A percentile compares a stretch with the other conserved stretches of the same genome.
These are phyloP conservation scores for Nezara viridula DNA, from an alignment of 2,888 invertebrate genomes.

Conservation along the genomic window DNA sequence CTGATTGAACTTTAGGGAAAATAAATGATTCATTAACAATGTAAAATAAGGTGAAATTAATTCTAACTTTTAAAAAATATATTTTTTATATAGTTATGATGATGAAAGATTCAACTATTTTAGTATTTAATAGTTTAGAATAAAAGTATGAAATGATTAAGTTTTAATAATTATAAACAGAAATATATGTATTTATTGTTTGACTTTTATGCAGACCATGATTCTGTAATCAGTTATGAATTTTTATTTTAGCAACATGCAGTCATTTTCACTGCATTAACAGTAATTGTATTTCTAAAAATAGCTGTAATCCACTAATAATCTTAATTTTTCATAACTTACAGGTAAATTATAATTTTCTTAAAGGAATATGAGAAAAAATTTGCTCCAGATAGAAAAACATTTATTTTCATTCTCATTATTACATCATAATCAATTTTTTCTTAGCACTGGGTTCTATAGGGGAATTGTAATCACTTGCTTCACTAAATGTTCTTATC, in stretches of 20 bases:
- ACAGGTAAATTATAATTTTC: not conserved
- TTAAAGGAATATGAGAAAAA: constrained; percentile 10
- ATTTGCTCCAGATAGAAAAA: not conserved
- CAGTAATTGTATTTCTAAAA: not conserved
- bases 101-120: too few relatives aligned
- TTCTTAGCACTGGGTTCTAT: not conserved
- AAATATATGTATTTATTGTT: too few relatives aligned
- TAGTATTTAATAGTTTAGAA: not conserved
- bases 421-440: not conserved
- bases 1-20: too few relatives aligned
- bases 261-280: not conserved
- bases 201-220: not conserved
- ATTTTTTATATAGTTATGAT: too few relatives aligned
- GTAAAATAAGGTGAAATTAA: too few relatives aligned
- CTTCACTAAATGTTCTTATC: not conserved
- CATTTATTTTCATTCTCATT: constrained; percentile 5
- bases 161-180: too few relatives aligned
- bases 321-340: not conserved
- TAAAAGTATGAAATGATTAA: not conserved
- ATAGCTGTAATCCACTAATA: too few relatives aligned
- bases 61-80: too few relatives aligned
- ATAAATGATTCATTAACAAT: too few relatives aligned
- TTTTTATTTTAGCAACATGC: not conserved
- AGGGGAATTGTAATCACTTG: not conserved
- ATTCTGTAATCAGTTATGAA: not conserved